phyloP scores from a whole-genome alignment of 2,888 invertebrate genomes.

The Argyresthia goedartella region DNA sequence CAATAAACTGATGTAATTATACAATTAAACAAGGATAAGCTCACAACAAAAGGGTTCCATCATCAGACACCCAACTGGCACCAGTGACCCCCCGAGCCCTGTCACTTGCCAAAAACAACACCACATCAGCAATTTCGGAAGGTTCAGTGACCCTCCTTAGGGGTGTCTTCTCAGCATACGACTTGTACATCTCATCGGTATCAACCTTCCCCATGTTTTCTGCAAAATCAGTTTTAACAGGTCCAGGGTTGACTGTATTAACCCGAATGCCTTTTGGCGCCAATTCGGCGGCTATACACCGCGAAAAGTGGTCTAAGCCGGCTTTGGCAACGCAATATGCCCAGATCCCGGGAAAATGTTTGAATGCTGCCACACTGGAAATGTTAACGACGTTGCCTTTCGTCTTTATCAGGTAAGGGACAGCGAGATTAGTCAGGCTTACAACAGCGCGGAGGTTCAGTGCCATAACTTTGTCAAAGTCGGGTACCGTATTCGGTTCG shows the following conservation, averaged over 20 bases:
- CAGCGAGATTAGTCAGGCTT: constrained; percentile 55
- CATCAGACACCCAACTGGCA: too few relatives aligned
- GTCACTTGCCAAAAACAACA: constrained; percentile 85
- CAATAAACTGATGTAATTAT: constrained; percentile 4
- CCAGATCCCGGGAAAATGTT: constrained; percentile 38
- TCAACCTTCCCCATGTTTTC: background rate
- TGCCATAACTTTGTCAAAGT: constrained; percentile 63
- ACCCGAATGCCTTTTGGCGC: too few relatives aligned
- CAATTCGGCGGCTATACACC: too few relatives aligned
- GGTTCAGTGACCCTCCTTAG: constrained; percentile 80
- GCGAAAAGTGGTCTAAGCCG: too few relatives aligned
- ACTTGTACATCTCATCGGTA: background rate
- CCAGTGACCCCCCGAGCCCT: constrained; percentile 86
- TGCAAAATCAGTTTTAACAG: too few relatives aligned
- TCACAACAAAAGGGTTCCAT: too few relatives aligned
- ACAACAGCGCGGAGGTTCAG: constrained; percentile 53
- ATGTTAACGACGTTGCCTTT: constrained; percentile 70
- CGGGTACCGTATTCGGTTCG: constrained; percentile 43
- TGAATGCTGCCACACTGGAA: constrained; percentile 60
- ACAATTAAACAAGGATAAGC: background rate
- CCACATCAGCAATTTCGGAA: constrained; percentile 82
- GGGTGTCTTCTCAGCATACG: constrained; percentile 69
- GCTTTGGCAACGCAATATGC: constrained; percentile 69
- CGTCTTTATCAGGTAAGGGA: constrained; percentile 52
- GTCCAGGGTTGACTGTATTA: too few relatives aligned